phyloP scores from a whole-genome alignment of 2,888 invertebrate species.

The Polydesmus complanatus region DNA sequence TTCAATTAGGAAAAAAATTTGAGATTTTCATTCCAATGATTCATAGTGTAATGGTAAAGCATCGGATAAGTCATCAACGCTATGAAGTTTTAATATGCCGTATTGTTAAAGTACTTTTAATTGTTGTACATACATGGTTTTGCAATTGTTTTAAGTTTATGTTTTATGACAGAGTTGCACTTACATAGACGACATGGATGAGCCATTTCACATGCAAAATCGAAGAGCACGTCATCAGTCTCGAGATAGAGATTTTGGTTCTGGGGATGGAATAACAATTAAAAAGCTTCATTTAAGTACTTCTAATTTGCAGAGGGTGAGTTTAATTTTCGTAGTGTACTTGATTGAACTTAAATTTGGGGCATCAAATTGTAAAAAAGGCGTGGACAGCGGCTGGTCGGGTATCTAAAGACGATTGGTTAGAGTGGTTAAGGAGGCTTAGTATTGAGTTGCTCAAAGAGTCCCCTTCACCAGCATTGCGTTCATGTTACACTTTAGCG shows the following conservation, averaged over 20 bases:
- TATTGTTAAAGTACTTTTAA: slow-evolving; percentile 30
- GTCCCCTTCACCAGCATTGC: slow-evolving; percentile 84
- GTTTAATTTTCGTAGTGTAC: neutral
- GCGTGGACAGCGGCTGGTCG: slow-evolving; percentile 85
- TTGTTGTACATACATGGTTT: no score
- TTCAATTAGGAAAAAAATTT: slow-evolving; percentile 80
- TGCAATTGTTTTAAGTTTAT: slow-evolving; percentile 12
- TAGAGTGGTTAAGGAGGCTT: slow-evolving; percentile 86
- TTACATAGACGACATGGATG: slow-evolving; percentile 50
- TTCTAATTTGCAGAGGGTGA: slow-evolving; percentile 57
- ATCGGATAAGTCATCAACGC: slow-evolving; percentile 56
- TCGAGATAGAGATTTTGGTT: slow-evolving; percentile 45
- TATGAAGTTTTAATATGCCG: slow-evolving; percentile 57
- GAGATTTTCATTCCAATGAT: slow-evolving; percentile 84
- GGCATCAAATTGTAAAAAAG: slow-evolving; percentile 20
- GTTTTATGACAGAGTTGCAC: slow-evolving; percentile 39
- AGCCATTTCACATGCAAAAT: slow-evolving; percentile 47
- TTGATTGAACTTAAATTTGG: neutral
- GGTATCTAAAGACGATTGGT: slow-evolving; percentile 96
- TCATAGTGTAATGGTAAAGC: slow-evolving; percentile 62
- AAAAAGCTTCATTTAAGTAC: slow-evolving; percentile 68
- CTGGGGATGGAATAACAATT: slow-evolving; percentile 55
- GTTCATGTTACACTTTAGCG: slow-evolving; percentile 81
- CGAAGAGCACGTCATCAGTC: slow-evolving; percentile 53
- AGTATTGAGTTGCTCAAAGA: slow-evolving; percentile 88